These are phyloP conservation scores for Notothenia coriiceps DNA, from an alignment of 2,113 vertebrate genomes.

Conservation along the genomic window DNA sequence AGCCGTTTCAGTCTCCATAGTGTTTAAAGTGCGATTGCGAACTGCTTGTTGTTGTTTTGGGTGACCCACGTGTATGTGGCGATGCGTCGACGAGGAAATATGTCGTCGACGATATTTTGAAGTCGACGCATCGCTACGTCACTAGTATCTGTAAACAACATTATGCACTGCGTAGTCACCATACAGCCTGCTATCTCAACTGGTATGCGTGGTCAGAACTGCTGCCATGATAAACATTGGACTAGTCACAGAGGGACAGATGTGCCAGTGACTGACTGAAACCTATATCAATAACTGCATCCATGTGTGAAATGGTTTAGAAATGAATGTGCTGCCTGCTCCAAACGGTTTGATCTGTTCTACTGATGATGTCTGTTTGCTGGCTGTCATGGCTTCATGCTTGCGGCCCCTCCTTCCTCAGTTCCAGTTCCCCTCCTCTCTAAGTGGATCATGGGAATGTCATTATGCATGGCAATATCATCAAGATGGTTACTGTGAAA, in stretches of 20 bases:
- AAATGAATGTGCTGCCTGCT: conserved; percentile 63
- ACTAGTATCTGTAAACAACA: neutral
- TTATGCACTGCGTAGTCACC: conserved; percentile 6
- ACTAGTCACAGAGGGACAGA: conserved; percentile 11
- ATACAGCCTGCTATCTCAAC: neutral
- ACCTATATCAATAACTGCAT: conserved; percentile 30
- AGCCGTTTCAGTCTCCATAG: too few relatives aligned
- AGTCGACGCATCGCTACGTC: too few relatives aligned
- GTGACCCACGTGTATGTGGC: too few relatives aligned
- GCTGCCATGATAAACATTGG: conserved; percentile 19
- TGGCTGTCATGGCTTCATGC: conserved; percentile 76
- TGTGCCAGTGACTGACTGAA: conserved; percentile 36
- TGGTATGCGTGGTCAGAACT: conserved; percentile 21
- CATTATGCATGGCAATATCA: conserved; percentile 62
- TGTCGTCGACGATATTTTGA: too few relatives aligned
- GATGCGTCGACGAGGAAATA: too few relatives aligned
- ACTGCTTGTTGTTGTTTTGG: too few relatives aligned
- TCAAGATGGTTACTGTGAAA: conserved; percentile 10
- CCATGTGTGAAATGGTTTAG: conserved; percentile 20
- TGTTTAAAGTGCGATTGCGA: too few relatives aligned
- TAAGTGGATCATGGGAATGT: conserved; percentile 42
- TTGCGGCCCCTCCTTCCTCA: conserved; percentile 48
- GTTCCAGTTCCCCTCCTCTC: conserved; percentile 5
- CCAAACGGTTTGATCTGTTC: conserved; percentile 26
- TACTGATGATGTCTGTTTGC: conserved; percentile 36